phyloP scores from a whole-genome alignment of 2,113 vertebrate species.

The Ictalurus furcatus region DNA sequence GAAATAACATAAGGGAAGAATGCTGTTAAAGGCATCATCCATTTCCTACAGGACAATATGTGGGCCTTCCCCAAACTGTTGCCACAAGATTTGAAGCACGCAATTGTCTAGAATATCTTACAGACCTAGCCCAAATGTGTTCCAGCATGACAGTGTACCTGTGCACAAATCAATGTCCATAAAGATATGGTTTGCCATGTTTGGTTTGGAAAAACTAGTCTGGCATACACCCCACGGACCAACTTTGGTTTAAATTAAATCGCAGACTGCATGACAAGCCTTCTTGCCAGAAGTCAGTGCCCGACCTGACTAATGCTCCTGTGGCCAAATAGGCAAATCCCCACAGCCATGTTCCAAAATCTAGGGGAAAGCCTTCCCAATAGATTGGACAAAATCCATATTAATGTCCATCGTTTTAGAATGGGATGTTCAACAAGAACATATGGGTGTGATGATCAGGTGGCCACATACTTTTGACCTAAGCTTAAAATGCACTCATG shows the following conservation, averaged over 20 bases:
- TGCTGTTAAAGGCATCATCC: background rate
- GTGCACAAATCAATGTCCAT: background rate
- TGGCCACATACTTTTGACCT: background rate
- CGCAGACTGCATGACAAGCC: background rate
- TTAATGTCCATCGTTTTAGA: background rate
- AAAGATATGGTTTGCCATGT: background rate
- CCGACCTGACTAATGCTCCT: background rate
- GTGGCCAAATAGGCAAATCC: background rate
- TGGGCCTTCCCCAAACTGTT: background rate
- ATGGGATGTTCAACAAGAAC: background rate
- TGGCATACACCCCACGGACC: no score
- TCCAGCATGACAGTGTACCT: background rate
- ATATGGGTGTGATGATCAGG: background rate
- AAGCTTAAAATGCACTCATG: background rate
- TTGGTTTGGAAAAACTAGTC: background rate
- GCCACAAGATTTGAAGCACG: background rate
- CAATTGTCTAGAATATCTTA: background rate
- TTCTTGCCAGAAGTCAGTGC: background rate
- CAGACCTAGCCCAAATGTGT: background rate
- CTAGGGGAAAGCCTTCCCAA: background rate
- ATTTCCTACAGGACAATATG: background rate
- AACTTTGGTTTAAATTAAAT: no score
- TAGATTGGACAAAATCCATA: background rate
- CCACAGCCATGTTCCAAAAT: background rate
- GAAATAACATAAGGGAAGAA: background rate